Evolutionary conservation across 2,888 invertebrate species (phyloP), one percentile per base, ranked within the genome.

Genomic region (Neoaliturus tenellus): DNA sequence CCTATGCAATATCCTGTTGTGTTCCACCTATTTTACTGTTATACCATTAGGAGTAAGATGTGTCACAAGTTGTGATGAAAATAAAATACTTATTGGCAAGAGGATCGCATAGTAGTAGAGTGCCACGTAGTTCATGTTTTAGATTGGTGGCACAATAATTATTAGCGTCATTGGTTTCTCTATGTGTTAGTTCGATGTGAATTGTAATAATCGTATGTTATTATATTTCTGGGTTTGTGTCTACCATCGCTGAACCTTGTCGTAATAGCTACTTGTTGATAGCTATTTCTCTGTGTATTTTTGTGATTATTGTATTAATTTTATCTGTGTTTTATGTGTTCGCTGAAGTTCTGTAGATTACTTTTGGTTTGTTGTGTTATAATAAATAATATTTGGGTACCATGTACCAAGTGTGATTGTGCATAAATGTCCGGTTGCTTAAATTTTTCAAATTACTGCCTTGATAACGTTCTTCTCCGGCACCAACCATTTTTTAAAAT

Each of bases 31-130:
- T 35, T 73, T 41, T 25, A 75, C 75, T 25, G 44, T 23, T 28
- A 48, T 75, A 75, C 75, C 75, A 75, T 75, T 75, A 75, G 75
- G n/a, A 75, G 14, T 75, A 44, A 75, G 75, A 75, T 44, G 44
- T n/a, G 75, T 75, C 75, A 44, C 75, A 25, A 12, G 75, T 75
- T 25, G 75, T 75, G 75, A 75, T 48, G 44, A 75, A 75, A 75
- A 75, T 75, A 75, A 75, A 75, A 75, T 75, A 75, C 75, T 75
- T 71, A 1, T 35, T 44, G 75, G 75, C 75, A 48, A 75, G 71
- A 71, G 75, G 75, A 75, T 75, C 48, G 8, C 1, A 14, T 48
- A 23, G 44, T 48, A 17, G 75, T 75, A 75, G 75, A 8, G 75
- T 75, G 75, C 75, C 75, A 23, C 75, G 39, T 69, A 69, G 69